Base-by-base conservation (phyloP, 2,797 vertebrate genomes). In the Chaenodraco wilsoni region DNA sequence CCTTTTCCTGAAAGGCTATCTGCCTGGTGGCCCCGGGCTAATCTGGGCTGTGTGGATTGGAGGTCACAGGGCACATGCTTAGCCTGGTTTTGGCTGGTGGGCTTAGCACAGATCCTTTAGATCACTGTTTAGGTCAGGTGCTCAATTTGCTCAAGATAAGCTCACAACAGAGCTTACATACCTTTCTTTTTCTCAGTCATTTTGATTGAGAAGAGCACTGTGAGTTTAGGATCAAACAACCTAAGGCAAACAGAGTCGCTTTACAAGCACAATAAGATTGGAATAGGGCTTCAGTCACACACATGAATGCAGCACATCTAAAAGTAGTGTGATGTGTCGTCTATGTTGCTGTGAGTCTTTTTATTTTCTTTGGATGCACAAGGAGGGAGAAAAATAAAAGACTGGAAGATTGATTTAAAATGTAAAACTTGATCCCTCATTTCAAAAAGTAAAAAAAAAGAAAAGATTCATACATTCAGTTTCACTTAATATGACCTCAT, bases 1-100 rank as follows among this genome's bases (percentile, higher is more conserved):
- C 71, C 52, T 69, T 59, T 79, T 81, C 71, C 81, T 89, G 87
- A 94, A 93, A 94, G 92, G 84, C 86, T 92, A 91, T 92, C 88
- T 90, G 69, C 86, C 78, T 83, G 61, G 73, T 86, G 82, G 92
- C 91, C 88, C 76, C 65, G 50, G 84, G 92, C 85, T 88, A 76
- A 86, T 84, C 69, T 75, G 65, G 68, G 56, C 73, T 65, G 73
- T 68, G 68, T 48, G 54, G 81, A 72, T 72, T 21, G 62, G 74
- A 82, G 88, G 90, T 90, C 89, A 89, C 51, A 82, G 91, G 84
- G 65, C 88, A 87, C 79, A 89, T 85, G 88, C 85, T 89, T 81
- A 16, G 78, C 69, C 82, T 58, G 80, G 84, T 74, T 88, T 86
- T 61, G 63, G 76, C 79, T 76, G 86, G 78, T 84, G 87, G 85